Base-by-base conservation (phyloP, 2,888 invertebrate species). In the Palloptera scutellata region DNA sequence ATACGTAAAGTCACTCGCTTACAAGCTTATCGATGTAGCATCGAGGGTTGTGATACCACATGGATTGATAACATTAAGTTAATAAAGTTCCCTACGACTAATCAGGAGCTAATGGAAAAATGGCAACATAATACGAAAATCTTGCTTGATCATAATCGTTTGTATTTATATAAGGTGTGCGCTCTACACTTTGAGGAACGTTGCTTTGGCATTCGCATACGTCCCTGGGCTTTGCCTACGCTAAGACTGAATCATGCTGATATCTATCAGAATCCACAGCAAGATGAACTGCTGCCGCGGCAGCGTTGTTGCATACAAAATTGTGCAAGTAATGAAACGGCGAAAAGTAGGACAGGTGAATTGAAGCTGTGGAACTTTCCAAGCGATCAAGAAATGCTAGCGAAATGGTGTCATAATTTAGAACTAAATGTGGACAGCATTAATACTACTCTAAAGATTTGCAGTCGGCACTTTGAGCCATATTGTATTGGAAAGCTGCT, bases 81-180 rank as follows among this genome's bases (percentile, higher is more conserved):
- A 1, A 71, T 73, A n/a, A 74, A 72, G 51, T 69, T 81, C 54
- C 81, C 81, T 3, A 63, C 61, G 40, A 42, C 55, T 4, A 70
- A 73, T 57, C 52, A 68, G 4, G 72, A 70, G 0, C 42, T 68
- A 0, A 75, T 74, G 11, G 67, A 71, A 19, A 78, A 81, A 58
- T 81, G 81, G 81, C 66, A 77, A 30, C 77, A 80, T 60, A 81
- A 82, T 64, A 79, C 77, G 4, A 74, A 74, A 43, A 72, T 81
- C 2, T 10, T 61, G 0, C 76, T 79, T 51, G 79, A 75, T 13
- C 57, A 71, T 4, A 41, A 65, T 0, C 71, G 74, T 1, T 76
- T 76, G 4, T 63, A 73, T 17, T 63, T 72, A 4, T 81, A 79
- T 69, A 76, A 77, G 30, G 73, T 82, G 12, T 81, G 82, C 54